phyloP scores from a whole-genome alignment of 2,113 vertebrate species.

The Blennius ocellaris region DNA sequence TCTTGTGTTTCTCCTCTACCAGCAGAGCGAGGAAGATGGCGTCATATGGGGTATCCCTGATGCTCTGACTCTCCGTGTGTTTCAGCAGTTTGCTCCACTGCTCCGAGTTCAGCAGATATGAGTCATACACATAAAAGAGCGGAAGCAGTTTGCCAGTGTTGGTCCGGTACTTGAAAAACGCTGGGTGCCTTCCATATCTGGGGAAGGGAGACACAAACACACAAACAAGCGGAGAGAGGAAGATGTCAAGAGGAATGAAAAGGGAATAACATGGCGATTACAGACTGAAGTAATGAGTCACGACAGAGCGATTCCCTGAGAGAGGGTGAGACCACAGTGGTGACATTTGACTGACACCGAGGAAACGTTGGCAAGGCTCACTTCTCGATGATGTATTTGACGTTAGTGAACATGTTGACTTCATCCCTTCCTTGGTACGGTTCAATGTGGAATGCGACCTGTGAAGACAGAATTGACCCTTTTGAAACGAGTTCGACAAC shows the following conservation, averaged over 20 bases:
- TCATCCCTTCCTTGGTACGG: conserved; percentile 95
- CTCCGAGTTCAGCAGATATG: conserved; percentile 91
- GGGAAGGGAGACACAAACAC: conserved; percentile 32
- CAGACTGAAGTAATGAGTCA: background rate
- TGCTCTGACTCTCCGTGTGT: conserved; percentile 84
- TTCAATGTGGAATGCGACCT: conserved; percentile 97
- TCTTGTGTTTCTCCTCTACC: conserved; percentile 94
- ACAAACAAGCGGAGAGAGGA: background rate
- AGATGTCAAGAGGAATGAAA: conserved; percentile 15
- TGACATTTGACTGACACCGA: background rate
- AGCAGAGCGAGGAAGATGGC: conserved; percentile 93
- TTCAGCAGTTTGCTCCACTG: conserved; percentile 93
- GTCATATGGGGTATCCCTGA: conserved; percentile 92
- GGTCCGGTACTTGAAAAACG: conserved; percentile 92
- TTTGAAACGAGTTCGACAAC: too few relatives aligned
- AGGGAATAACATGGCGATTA: background rate
- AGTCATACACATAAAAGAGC: conserved; percentile 97
- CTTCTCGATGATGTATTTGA: conserved; percentile 96
- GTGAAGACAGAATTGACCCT: conserved; percentile 43
- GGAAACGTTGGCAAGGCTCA: conserved; percentile 75
- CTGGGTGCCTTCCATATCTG: conserved; percentile 94
- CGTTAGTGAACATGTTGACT: conserved; percentile 89
- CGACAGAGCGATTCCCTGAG: background rate
- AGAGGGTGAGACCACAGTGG: background rate
- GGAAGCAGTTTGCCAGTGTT: conserved; percentile 89